phyloP scores from a whole-genome alignment of 2,888 invertebrate genomes.

The Acanthacorydalis orientalis region DNA sequence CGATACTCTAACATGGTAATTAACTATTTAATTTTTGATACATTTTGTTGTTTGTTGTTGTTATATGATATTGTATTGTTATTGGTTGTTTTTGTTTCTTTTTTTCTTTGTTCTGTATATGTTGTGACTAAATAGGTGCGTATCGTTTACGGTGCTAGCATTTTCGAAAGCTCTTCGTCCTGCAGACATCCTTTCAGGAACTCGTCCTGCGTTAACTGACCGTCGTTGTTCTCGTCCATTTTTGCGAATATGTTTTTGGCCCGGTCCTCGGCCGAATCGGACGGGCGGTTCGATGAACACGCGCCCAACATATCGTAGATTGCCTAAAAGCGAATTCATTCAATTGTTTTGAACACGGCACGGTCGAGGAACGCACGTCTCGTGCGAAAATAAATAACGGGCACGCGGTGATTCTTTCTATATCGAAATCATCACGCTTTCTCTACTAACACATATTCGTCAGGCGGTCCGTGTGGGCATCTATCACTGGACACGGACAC shows the following conservation, averaged over 20 bases:
- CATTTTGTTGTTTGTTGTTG: too few relatives aligned
- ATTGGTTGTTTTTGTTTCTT: too few relatives aligned
- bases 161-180: constrained; percentile 88
- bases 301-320: constrained; percentile 99
- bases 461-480: too few relatives aligned
- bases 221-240: constrained; percentile 99
- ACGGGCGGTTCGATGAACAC: constrained; percentile 86
- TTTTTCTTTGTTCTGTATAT: too few relatives aligned
- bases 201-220: constrained; percentile 94
- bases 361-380: too few relatives aligned
- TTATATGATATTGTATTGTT: too few relatives aligned
- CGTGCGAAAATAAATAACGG: too few relatives aligned
- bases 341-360: too few relatives aligned
- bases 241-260: constrained; percentile 98
- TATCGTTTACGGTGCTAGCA: constrained; percentile 69
- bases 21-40: background rate
- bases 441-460: too few relatives aligned
- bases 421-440: too few relatives aligned
- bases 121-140: background rate
- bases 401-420: too few relatives aligned
- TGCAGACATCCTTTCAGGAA: constrained; percentile 95
- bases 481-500: too few relatives aligned
- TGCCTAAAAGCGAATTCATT: constrained; percentile 48
- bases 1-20: background rate
- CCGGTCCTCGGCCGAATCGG: constrained; percentile 91